These are phyloP conservation scores for Chroicocephalus ridibundus DNA, from an alignment of 2,113 vertebrate species.

Conservation along the genomic window DNA sequence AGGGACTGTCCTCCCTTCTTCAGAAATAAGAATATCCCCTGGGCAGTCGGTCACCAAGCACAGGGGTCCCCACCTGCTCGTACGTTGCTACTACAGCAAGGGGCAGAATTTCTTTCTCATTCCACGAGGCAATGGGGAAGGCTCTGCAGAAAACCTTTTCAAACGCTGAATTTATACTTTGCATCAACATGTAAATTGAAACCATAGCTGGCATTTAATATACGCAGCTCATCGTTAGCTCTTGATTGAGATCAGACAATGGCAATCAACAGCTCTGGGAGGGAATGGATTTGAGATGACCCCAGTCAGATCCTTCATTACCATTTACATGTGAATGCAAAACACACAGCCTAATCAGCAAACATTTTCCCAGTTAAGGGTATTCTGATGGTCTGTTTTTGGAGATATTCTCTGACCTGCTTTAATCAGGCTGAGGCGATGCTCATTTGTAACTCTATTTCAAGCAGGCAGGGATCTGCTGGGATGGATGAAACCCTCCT, in stretches of 20 bases:
- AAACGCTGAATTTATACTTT: neutral
- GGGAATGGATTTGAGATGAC: neutral
- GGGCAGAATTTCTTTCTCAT: neutral
- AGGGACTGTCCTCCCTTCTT: neutral
- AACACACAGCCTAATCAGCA: neutral
- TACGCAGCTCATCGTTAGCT: neutral
- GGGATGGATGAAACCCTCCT: neutral
- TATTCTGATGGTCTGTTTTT: neutral
- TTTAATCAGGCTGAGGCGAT: neutral
- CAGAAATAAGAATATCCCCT: neutral
- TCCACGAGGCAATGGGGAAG: rapidly evolving
- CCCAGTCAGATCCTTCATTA: neutral
- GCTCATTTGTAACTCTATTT: neutral
- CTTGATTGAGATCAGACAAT: neutral
- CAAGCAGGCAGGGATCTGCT: neutral
- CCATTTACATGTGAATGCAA: neutral
- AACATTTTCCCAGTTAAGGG: neutral
- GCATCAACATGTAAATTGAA: neutral
- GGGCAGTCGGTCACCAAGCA: neutral
- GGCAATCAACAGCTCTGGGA: neutral
- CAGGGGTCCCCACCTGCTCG: neutral
- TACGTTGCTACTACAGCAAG: neutral
- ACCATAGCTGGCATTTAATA: neutral
- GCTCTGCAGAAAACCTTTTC: neutral
- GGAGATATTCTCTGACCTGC: neutral